phyloP scores from a whole-genome alignment of 1,140 invertebrate species.

The Thereuonema tuberculata region DNA sequence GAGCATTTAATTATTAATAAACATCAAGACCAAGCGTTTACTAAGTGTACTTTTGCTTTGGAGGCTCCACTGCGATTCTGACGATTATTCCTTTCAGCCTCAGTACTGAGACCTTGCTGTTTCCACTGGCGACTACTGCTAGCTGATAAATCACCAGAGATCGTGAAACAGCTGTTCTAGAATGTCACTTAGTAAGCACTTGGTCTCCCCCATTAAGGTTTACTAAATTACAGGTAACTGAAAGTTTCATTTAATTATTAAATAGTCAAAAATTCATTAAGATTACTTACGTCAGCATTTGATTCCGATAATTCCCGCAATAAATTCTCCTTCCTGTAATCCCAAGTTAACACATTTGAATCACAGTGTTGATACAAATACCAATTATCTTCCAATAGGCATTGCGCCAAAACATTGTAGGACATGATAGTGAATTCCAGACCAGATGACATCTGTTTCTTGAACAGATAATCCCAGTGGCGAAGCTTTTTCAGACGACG shows the following conservation, averaged over 20 bases:
- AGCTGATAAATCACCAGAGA: too few relatives aligned
- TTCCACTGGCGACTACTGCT: too few relatives aligned
- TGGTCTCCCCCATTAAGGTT: too few relatives aligned
- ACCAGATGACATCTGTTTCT: background rate
- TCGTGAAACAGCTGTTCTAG: too few relatives aligned
- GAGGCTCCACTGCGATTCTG: too few relatives aligned
- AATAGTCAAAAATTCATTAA: background rate
- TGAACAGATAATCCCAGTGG: background rate
- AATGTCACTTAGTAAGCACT: too few relatives aligned
- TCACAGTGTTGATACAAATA: constrained; percentile 55
- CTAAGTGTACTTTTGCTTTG: too few relatives aligned
- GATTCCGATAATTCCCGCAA: constrained; percentile 51
- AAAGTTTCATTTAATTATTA: background rate
- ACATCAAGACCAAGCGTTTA: too few relatives aligned
- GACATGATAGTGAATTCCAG: constrained; percentile 41
- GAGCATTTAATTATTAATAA: too few relatives aligned
- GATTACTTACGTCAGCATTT: constrained; percentile 52
- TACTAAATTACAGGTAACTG: too few relatives aligned
- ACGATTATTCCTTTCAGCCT: too few relatives aligned
- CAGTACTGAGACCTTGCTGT: too few relatives aligned
- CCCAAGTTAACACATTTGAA: constrained; percentile 48
- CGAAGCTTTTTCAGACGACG: background rate
- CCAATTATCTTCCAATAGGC: constrained; percentile 54
- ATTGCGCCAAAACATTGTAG: constrained; percentile 80
- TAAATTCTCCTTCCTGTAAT: constrained; percentile 47